A percentile compares a stretch with the other conserved stretches of the same genome.
Evolutionary conservation across 2,888 invertebrate species (phyloP).

Genomic region (Phorcus lineatus): DNA sequence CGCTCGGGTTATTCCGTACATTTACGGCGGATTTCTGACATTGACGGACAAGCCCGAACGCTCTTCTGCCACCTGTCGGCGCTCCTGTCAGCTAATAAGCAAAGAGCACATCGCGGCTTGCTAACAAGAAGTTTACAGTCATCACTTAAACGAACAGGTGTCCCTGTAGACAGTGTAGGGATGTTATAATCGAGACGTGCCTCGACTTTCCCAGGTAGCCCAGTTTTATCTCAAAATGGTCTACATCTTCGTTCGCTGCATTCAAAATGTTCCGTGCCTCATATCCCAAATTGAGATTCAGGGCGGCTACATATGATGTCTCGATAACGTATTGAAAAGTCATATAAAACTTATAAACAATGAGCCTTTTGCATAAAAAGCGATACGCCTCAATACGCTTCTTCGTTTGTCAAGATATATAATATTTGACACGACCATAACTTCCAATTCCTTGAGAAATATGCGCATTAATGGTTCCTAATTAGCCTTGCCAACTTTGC

Average conservation of each 20-base stretch:
- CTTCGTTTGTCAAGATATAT: no score
- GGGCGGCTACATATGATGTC: no score
- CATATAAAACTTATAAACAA: no score
- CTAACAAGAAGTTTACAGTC: neutral
- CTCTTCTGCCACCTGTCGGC: neutral
- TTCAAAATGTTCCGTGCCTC: no score
- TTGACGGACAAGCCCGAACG: conserved; percentile 1
- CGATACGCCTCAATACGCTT: no score
- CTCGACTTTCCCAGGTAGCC: no score
- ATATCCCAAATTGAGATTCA: no score
- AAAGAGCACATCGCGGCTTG: neutral
- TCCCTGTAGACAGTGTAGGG: neutral
- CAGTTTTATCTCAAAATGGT: no score
- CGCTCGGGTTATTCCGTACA: conserved; percentile 10
- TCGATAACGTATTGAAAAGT: no score
- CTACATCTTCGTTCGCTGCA: no score
- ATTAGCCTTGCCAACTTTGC: conserved; percentile 19
- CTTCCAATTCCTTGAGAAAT: neutral
- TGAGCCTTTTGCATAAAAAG: no score
- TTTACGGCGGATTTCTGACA: neutral
- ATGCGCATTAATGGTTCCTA: neutral
- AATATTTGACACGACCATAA: neutral
- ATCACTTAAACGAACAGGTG: neutral
- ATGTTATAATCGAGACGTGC: no score
- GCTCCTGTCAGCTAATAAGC: neutral